Evolutionary conservation across 2,113 vertebrate species (phyloP).

Genomic region (Labeo catla): DNA sequence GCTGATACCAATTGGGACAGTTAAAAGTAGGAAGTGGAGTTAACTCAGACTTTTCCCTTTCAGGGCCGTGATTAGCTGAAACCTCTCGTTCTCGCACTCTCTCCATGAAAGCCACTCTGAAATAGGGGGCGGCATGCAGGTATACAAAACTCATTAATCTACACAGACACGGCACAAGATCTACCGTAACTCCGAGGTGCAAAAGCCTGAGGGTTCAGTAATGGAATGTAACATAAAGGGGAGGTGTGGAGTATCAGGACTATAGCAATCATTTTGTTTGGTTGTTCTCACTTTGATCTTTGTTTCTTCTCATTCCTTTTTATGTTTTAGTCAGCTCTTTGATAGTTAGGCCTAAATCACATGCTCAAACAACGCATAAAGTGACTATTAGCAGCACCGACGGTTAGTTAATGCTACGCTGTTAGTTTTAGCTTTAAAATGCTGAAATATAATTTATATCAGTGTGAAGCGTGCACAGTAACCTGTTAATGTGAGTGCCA

Average conservation of each 20-base stretch:
- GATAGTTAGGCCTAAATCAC: background rate
- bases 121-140: no score
- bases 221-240: background rate
- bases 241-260: background rate
- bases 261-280: background rate
- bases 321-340: background rate
- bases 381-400: no score
- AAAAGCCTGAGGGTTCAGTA: background rate
- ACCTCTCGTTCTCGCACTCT: slow-evolving; percentile 1
- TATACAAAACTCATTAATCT: slow-evolving; percentile 25
- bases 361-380: background rate
- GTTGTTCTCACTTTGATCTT: background rate
- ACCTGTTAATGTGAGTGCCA: slow-evolving; percentile 2
- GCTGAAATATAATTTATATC: background rate
- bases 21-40: slow-evolving; percentile 26
- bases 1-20: slow-evolving; percentile 13
- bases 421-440: background rate
- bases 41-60: slow-evolving; percentile 32
- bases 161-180: background rate
- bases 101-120: no score
- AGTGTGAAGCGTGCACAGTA: background rate
- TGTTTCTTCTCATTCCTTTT: background rate
- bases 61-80: background rate
- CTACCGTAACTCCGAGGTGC: background rate
- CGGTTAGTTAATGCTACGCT: no score